Percentiles rank a stretch among this genome's conserved stretches.
Conservation (phyloP, 2,888 invertebrate species). For the Lithophane leautieri region DNA sequence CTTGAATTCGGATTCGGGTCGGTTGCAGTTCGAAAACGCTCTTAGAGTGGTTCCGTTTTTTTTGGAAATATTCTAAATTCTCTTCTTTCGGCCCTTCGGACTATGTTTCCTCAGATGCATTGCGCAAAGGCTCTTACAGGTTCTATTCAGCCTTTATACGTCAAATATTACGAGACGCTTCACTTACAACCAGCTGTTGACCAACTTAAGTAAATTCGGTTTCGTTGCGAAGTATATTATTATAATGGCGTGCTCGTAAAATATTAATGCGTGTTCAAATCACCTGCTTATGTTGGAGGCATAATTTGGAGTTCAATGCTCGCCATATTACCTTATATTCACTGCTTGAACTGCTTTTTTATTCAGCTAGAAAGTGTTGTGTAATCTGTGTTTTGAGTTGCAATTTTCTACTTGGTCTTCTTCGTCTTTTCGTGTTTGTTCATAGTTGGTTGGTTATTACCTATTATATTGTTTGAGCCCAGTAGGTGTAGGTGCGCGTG, state of each 20-base stretch:
- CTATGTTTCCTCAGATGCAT: too few relatives aligned
- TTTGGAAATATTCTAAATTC: too few relatives aligned
- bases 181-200: background rate
- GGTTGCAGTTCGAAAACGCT: too few relatives aligned
- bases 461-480: too few relatives aligned
- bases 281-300: slow-evolving; percentile 6
- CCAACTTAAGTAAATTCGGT: slow-evolving; percentile 21
- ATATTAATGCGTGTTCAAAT: slow-evolving; percentile 27
- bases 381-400: background rate
- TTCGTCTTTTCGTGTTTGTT: too few relatives aligned
- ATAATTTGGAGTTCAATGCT: slow-evolving; percentile 31
- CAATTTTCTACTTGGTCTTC: background rate
- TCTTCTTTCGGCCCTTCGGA: too few relatives aligned
- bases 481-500: too few relatives aligned
- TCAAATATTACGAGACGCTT: background rate
- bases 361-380: background rate
- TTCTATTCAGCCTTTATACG: background rate
- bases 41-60: too few relatives aligned
- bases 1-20: too few relatives aligned
- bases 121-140: background rate
- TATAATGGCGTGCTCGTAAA: slow-evolving; percentile 29
- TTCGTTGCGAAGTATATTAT: slow-evolving; percentile 13
- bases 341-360: background rate
- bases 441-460: too few relatives aligned
- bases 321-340: slow-evolving; percentile 20